Base-by-base conservation (phyloP, 2,888 invertebrate species). In the Agonum fuliginosum region DNA sequence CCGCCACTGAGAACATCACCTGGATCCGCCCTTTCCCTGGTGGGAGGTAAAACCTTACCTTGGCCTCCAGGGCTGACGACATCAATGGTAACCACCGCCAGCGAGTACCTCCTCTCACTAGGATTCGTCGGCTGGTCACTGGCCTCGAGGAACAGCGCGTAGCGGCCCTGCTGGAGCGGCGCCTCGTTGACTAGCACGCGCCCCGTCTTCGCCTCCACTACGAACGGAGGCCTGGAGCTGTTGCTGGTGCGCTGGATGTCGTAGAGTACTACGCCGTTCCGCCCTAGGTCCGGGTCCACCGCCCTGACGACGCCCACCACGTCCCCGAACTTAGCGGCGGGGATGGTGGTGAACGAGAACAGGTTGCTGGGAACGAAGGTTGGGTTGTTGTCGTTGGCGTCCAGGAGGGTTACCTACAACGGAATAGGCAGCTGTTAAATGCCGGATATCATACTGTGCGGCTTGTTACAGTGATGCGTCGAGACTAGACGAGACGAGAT, bases 351-450 rank as follows among this genome's bases (percentile, higher is more conserved):
- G 82, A 96, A 94, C 83, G 95, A 94, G 82, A 96, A 96, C 3
- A 96, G 88, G 85, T 96, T 96, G 75, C 92, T 93, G 2, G 95
- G 94, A 20, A 94, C 90, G 83, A 97, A 97, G 22, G 92, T 91
- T 0, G 97, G 97, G 81, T 94, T 95, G 82, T 97, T 97, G 84
- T 97, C 97, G 84, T 97, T 97, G 12, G 97, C 95, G 84, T 97
- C 97, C 0, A 95, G 88, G 22, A 97, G 86, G 0, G 94, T 93
- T 0, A 97, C 93, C 75, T 75, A 10, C 41, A 4, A 41, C 37
- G n/a, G 1, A 37, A 37, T 65, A 67, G n/a, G n/a, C n/a, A n/a
- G n/a, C n/a, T n/a, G n/a, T n/a, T n/a, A n/a, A n/a, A n/a, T n/a
- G n/a, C n/a, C n/a, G n/a, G n/a, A n/a, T n/a, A n/a, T n/a, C n/a